Base-by-base conservation (phyloP, 2,113 vertebrate genomes). In the Oostethus manadensis region DNA sequence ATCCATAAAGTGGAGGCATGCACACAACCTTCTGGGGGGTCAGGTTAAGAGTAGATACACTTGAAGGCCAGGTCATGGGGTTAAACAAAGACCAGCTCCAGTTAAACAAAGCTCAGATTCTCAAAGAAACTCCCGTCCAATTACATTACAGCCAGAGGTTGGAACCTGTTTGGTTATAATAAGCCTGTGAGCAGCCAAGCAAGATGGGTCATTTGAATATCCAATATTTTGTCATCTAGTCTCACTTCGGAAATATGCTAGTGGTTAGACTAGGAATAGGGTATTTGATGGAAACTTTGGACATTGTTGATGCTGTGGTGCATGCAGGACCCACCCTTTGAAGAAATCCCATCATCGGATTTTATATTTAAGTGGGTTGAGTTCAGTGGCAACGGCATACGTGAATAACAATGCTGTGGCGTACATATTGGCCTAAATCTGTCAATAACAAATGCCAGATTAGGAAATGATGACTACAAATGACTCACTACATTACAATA, bases 81-180 rank as follows among this genome's bases (percentile, higher is more conserved):
- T 60, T 61, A 38, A 21, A 62, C 59, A 73, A 65, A 67, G 66
- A 70, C 51, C 10, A 56, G 51, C 70, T n/a, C n/a, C n/a, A n/a
- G n/a, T n/a, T n/a, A n/a, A n/a, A 70, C 5, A 70, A 3, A 3
- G 60, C 40, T 20, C 20, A 8, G 0, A 38, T 67, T 44, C 60
- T 66, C 2, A 60, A 56, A 51, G 63, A 80, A 71, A 58, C 56
- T 64, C 21, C 73, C 69, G 70, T 16, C 55, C 45, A 43, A 74
- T 82, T 74, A 80, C 45, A 73, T 83, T 76, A 84, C 58, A 38
- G 62, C n/a, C 38, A 73, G 49, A 4, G 15, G 54, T 55, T 33
- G 33, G 18, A 2, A 23, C 51, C 26, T 56, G 56, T 77, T 58
- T 58, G 56, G 33, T 63, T 77, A 48, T 67, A 77, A 81, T 72